Conservation (phyloP, 2,888 invertebrate species). For the Ischnus inquisitorius region DNA sequence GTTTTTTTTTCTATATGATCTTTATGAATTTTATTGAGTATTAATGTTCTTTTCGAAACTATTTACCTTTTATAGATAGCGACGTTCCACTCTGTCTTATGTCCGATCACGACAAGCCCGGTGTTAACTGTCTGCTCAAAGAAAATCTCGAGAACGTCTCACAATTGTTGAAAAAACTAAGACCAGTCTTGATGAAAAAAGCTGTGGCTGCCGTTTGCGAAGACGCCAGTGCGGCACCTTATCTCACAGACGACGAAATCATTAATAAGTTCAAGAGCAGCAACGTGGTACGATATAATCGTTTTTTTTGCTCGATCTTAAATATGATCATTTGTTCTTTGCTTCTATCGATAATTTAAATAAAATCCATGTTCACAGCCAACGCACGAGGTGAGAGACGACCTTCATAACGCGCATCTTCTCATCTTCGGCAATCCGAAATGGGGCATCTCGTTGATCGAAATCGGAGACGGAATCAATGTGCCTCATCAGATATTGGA, state of each 20-base stretch:
- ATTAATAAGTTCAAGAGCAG: conserved; percentile 87
- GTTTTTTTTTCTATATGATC: conserved; percentile 60
- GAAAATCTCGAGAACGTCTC: conserved; percentile 89
- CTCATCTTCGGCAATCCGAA: conserved; percentile 90
- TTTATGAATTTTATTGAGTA: conserved; percentile 75
- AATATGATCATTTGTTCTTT: not conserved
- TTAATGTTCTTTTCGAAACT: conserved; percentile 67
- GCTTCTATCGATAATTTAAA: conserved; percentile 2
- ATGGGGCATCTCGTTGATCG: conserved; percentile 90
- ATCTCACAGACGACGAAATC: conserved; percentile 89
- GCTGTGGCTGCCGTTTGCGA: conserved; percentile 88
- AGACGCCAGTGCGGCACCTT: conserved; percentile 86
- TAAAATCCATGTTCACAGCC: conserved; percentile 82
- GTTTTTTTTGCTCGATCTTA: not conserved
- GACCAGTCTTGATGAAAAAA: conserved; percentile 88
- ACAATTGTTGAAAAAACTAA: conserved; percentile 88
- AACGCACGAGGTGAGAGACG: conserved; percentile 85
- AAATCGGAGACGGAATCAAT: conserved; percentile 82
- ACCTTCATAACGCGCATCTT: conserved; percentile 89
- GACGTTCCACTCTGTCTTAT: conserved; percentile 87
- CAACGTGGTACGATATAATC: conserved; percentile 82
- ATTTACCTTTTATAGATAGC: conserved; percentile 84
- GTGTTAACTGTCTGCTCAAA: conserved; percentile 89
- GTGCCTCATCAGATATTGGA: conserved; percentile 79
- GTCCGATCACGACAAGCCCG: conserved; percentile 87